Conservation (phyloP, 2,113 vertebrate species). For the Pteronura brasiliensis region DNA sequence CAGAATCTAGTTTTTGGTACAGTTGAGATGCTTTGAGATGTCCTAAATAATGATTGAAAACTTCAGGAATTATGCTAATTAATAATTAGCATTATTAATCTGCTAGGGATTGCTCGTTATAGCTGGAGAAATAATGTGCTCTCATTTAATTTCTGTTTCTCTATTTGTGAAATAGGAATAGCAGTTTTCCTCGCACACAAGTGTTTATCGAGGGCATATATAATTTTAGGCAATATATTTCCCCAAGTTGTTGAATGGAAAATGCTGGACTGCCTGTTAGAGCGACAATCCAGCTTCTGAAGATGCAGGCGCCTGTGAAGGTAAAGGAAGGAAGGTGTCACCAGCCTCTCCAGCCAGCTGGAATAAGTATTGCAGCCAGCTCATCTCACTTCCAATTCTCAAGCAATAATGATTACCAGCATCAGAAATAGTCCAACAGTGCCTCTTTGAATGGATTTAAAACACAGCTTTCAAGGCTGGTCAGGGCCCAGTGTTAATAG, state of each 20-base stretch:
- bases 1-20: neutral
- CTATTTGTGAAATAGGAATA: neutral
- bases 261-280: neutral
- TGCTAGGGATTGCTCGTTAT: neutral
- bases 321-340: neutral
- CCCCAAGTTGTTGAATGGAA: neutral
- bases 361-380: neutral
- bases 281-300: neutral
- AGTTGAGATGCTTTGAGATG: neutral
- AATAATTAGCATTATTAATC: neutral
- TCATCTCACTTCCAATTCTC: neutral
- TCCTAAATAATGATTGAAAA: slow-evolving; percentile 24
- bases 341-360: neutral
- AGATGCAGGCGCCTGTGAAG: neutral
- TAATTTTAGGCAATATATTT: slow-evolving; percentile 9
- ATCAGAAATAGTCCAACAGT: neutral
- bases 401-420: neutral
- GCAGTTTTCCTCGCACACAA: neutral
- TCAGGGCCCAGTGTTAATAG: neutral
- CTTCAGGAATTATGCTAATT: neutral
- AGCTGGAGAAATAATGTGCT: neutral
- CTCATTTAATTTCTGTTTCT: slow-evolving; percentile 4
- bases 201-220: neutral
- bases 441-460: neutral
- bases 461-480: neutral